A percentile compares a stretch with the other conserved stretches of the same genome.
phyloP scores from a whole-genome alignment of 2,113 vertebrate genomes.

The Grallaria varia region DNA sequence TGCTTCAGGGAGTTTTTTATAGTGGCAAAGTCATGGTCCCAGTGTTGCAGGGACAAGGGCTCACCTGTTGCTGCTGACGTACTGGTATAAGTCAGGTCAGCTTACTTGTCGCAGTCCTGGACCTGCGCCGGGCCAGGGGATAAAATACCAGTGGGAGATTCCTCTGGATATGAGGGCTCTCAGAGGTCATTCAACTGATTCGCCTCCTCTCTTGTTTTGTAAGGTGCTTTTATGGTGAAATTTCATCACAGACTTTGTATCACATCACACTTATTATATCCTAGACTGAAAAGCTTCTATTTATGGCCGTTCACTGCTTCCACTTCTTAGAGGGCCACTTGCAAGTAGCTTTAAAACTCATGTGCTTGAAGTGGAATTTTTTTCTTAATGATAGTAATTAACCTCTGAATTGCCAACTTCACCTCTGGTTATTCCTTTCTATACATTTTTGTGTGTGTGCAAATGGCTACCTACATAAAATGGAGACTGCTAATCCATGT shows the following conservation, averaged over 20 bases:
- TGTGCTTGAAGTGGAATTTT: constrained; percentile 9
- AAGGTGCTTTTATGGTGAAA: background rate
- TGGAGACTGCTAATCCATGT: background rate
- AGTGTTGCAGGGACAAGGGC: background rate
- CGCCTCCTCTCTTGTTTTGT: constrained; percentile 9
- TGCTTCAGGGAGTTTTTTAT: background rate
- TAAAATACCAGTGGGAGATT: background rate
- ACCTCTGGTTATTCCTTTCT: background rate
- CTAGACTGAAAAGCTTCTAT: constrained; percentile 45
- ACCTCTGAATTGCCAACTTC: background rate
- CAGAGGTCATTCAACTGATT: constrained; percentile 20
- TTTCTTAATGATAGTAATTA: constrained; percentile 15
- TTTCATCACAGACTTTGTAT: constrained; percentile 13
- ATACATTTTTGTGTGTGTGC: background rate
- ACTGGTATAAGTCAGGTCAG: background rate
- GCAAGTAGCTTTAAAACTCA: background rate
- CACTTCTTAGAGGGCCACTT: constrained; percentile 12
- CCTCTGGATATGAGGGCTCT: background rate
- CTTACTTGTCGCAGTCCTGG: background rate
- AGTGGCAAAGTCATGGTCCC: background rate
- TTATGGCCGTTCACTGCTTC: constrained; percentile 7
- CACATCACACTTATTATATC: constrained; percentile 43
- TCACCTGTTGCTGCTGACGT: background rate
- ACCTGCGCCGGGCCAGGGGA: background rate
- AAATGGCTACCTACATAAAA: background rate